These are phyloP conservation scores for Rhinopomastus cyanomelas DNA, from an alignment of 2,113 vertebrate genomes.

Conservation along the genomic window DNA sequence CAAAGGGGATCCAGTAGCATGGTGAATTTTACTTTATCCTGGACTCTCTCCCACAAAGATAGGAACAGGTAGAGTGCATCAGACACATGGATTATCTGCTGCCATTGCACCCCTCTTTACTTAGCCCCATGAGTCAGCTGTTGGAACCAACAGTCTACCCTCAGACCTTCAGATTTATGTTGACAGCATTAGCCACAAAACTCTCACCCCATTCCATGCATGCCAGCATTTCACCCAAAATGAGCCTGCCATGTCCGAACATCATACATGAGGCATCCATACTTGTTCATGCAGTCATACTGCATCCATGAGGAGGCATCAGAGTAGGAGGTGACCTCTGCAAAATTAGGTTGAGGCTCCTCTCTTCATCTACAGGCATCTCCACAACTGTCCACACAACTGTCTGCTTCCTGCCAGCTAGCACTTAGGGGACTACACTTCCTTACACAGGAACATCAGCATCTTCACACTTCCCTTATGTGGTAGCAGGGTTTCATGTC, in stretches of 20 bases:
- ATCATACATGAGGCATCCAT: rapidly evolving
- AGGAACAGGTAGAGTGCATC: background rate
- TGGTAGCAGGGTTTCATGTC: background rate
- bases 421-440: background rate
- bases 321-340: background rate
- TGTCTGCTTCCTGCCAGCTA: background rate
- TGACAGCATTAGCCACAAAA: background rate
- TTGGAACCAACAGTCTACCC: background rate
- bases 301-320: background rate
- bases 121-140: background rate
- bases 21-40: background rate
- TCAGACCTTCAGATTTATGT: background rate
- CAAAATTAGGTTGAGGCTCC: background rate
- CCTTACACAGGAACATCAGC: background rate
- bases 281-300: background rate
- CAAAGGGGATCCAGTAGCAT: background rate
- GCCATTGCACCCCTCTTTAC: background rate
- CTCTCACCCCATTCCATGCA: rapidly evolving
- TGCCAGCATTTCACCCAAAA: background rate
- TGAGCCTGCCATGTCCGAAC: background rate
- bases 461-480: background rate
- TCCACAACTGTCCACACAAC: background rate
- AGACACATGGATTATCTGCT: background rate
- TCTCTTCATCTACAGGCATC: background rate
- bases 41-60: background rate